phyloP scores from a whole-genome alignment of 2,797 vertebrate species.

The Lophotriccus pileatus region DNA sequence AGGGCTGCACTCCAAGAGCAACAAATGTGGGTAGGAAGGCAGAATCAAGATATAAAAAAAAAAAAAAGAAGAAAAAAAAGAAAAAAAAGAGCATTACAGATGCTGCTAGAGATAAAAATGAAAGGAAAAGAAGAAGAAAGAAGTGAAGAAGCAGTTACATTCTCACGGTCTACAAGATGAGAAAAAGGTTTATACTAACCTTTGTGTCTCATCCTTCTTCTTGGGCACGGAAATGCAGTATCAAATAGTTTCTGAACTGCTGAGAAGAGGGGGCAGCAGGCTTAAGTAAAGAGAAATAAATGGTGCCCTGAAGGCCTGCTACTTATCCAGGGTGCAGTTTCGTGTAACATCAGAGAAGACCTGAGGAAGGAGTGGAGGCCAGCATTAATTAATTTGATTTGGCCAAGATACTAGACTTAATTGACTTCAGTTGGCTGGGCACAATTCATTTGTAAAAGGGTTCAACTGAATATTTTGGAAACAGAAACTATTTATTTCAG shows the following conservation, averaged over 20 bases:
- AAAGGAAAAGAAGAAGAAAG: not conserved
- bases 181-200: not conserved
- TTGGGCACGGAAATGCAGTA: not conserved
- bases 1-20: not conserved
- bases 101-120: not conserved
- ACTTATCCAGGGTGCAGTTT: not conserved
- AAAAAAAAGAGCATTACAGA: not conserved
- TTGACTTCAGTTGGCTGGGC: not conserved
- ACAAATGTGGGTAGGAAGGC: not conserved
- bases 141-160: not conserved
- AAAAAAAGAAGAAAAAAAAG: not conserved
- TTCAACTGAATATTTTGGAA: not conserved
- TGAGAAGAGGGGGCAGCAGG: not conserved
- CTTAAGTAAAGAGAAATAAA: conserved; percentile 1
- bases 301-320: not conserved
- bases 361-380: not conserved
- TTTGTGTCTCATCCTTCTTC: not conserved
- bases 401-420: not conserved
- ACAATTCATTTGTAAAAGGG: not conserved
- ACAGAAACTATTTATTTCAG: not conserved
- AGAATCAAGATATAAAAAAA: not conserved
- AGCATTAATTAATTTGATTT: conserved; percentile 36
- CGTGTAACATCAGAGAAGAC: not conserved
- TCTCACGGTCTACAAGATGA: not conserved
- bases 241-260: not conserved